phyloP scores from a whole-genome alignment of 2,888 invertebrate genomes.

The Syritta pipiens region DNA sequence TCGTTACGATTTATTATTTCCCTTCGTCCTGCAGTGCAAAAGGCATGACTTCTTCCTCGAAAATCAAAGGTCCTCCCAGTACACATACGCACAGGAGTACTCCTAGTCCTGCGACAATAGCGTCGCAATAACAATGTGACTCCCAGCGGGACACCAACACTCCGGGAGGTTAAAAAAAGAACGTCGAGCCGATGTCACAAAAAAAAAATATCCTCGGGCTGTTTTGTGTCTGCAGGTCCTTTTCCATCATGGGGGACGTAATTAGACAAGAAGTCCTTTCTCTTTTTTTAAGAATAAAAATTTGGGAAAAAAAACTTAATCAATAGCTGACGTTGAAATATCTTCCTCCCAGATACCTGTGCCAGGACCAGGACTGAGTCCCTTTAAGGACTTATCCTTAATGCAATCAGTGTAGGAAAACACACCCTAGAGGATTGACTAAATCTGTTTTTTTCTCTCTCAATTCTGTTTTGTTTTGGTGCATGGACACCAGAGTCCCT shows the following conservation, averaged over 20 bases:
- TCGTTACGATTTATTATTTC: constrained; percentile 15
- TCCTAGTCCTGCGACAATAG: constrained; percentile 30
- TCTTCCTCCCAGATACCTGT: no score
- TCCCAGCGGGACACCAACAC: constrained; percentile 60
- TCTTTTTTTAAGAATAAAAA: constrained; percentile 9
- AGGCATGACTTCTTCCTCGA: background rate
- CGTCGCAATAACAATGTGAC: constrained; percentile 30
- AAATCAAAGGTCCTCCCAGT: no score
- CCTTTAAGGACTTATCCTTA: constrained; percentile 62
- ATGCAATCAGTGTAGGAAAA: constrained; percentile 68
- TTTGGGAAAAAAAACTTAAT: constrained; percentile 19
- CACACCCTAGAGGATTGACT: constrained; percentile 57
- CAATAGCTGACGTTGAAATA: constrained; percentile 19
- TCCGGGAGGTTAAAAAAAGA: constrained; percentile 60
- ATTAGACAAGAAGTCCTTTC: constrained; percentile 59
- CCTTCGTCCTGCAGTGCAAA: background rate
- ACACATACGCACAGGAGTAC: no score
- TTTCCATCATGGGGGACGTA: constrained; percentile 27
- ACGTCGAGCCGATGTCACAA: constrained; percentile 44
- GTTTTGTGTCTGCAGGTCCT: constrained; percentile 54
- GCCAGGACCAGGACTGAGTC: constrained; percentile 5
- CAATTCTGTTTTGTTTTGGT: constrained; percentile 66
- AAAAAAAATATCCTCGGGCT: constrained; percentile 62
- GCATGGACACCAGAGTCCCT: constrained; percentile 51
- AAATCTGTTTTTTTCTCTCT: constrained; percentile 59